Evolutionary conservation across 1,140 invertebrate species (phyloP), one percentile per base, ranked within the genome.

Genomic region (Apolygus lucorum): DNA sequence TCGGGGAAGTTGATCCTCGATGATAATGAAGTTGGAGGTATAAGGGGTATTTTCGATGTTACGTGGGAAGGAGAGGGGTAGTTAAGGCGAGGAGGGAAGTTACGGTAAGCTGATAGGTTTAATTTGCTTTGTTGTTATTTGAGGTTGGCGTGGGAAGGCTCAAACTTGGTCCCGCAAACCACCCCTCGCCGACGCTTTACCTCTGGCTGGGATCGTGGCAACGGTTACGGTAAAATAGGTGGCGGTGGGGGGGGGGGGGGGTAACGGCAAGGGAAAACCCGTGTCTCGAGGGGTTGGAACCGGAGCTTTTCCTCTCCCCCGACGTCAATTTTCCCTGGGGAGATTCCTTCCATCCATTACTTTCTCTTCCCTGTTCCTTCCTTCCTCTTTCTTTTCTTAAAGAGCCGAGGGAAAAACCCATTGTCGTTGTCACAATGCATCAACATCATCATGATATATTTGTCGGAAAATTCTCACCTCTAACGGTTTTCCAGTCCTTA

Each of bases 41-140:
- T 8, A 49, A n/a, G n/a, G n/a, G n/a, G n/a, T n/a, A n/a, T n/a
- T n/a, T n/a, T n/a, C n/a, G n/a, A n/a, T n/a, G n/a, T n/a, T n/a
- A n/a, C n/a, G n/a, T 42, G 34, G 34, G 4, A 17, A 17, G 34
- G 34, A 42, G 34, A 4, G 34, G 17, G 4, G 34, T 17, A 8
- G 34, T 42, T 4, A 42, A 42, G 17, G 4, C 17, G 34, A 4
- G 4, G 34, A 42, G 34, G 34, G 34, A 42, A 8, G 4, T 8
- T 59, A 11, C 22, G 54, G 54, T 59, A 59, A 59, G 22, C 54
- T 22, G 54, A 59, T 59, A 59, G 54, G 54, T 59, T 59, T 59
- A 59, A 59, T 59, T 59, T 59, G 54, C 54, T 24, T 59, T 59
- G 54, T 59, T 59, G 54, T 59, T 59, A 59, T 59, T 59, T 59